Evolutionary conservation across 1,140 invertebrate genomes (phyloP), one percentile per base, ranked within the genome.

Genomic region (Stenopsyche tienmushanensis): DNA sequence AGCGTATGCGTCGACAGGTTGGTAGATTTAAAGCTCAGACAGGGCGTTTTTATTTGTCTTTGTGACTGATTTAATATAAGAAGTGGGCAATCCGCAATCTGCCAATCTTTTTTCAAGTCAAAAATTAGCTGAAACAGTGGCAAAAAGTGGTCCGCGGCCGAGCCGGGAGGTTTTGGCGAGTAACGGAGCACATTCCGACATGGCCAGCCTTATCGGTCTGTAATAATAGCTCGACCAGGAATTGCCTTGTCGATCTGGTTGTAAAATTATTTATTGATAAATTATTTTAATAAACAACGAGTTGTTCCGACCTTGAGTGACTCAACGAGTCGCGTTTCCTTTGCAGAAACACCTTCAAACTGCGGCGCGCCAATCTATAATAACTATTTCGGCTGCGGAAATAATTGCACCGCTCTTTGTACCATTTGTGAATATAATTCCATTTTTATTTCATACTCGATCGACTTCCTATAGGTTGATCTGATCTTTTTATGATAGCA

Each of bases 211-310:
- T 54, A 54, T 29, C 52, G 52, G 52, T 54, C 52, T 17, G 25
- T 17, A 18, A 25, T 44, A 44, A 60, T 24, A 47, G 29, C 29
- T 8, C 21, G 21, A 47, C 57, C 57, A 60, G 57, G 57, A 60
- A 60, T 60, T 47, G 41, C 42, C 57, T 47, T 47, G 57, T 60
- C 42, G 57, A 15, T 47, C 44, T 57, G 15, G 57, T 20, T 49
- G 42, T 47, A 47, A 60, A 60, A 60, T 60, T 60, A 60, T 60
- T 60, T 60, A 60, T 60, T 25, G 57, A 44, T 29, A 47, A 47
- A 60, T 60, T 57, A 57, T 57, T 49, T 42, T 49, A 42, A 42
- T 41, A 47, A 60, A 42, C 39, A 60, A 60, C 57, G 34, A 60
- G 29, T 60, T 45, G 57, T 44, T 41, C 34, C 42, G 57, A 47